These are phyloP conservation scores for Hemichromis elongatus DNA, from an alignment of 2,113 vertebrate species.

Conservation along the genomic window DNA sequence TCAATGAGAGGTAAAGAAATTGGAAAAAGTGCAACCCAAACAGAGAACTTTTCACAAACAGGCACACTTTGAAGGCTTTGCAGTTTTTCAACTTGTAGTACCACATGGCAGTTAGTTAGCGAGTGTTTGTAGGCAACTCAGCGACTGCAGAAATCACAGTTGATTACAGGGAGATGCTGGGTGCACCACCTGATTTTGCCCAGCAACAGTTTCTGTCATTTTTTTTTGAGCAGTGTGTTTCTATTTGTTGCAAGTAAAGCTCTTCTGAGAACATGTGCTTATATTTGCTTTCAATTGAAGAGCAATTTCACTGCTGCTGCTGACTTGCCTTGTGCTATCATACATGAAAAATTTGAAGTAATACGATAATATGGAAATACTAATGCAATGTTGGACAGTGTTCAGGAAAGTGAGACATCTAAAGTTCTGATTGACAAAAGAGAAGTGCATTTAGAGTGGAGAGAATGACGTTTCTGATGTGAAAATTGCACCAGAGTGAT, in stretches of 20 bases:
- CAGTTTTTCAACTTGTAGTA: neutral
- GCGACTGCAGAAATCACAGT: neutral
- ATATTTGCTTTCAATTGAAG: neutral
- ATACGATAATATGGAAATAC: neutral
- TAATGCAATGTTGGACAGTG: neutral
- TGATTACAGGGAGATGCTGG: neutral
- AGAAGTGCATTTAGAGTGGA: neutral
- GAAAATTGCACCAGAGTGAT: neutral
- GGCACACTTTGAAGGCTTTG: too few species aligned
- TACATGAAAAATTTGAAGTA: rapidly evolving
- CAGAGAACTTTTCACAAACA: too few species aligned
- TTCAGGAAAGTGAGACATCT: neutral
- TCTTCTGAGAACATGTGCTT: neutral
- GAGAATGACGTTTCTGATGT: neutral
- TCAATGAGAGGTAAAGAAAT: neutral
- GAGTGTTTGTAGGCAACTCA: neutral
- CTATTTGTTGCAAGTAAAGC: neutral
- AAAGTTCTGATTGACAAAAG: neutral
- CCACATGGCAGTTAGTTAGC: rapidly evolving
- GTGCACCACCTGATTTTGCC: neutral
- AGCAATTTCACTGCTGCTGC: neutral
- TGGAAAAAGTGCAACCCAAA: too few species aligned
- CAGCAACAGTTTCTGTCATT: neutral
- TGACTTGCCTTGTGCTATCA: neutral
- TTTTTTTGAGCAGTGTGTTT: neutral